A percentile compares a stretch with the other conserved stretches of the same genome.
phyloP scores from a whole-genome alignment of 2,888 invertebrate genomes.

The Agrilus biguttatus region DNA sequence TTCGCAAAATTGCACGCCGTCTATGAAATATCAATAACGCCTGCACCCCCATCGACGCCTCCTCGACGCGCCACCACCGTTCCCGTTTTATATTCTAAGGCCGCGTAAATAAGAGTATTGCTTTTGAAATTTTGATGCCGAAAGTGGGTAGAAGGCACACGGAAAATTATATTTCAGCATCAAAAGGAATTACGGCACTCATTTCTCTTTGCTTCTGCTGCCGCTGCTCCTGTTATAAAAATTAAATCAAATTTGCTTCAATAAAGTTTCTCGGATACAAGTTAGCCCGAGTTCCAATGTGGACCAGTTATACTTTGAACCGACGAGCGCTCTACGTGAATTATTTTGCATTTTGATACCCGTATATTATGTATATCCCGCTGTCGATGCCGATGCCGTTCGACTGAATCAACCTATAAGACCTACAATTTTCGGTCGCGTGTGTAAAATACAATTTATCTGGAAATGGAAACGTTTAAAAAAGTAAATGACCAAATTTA shows the following conservation, averaged over 20 bases:
- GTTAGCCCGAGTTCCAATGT: conserved; percentile 22
- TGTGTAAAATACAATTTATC: too few relatives aligned
- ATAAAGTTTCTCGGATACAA: conserved; percentile 34
- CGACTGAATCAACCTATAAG: too few relatives aligned
- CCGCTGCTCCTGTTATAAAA: conserved; percentile 27
- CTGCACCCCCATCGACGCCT: not conserved
- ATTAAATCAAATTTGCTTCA: conserved; percentile 34
- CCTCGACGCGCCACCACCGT: not conserved
- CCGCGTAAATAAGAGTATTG: conserved; percentile 9
- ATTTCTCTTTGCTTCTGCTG: conserved; percentile 23
- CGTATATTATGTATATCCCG: not conserved
- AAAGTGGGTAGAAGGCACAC: conserved; percentile 27
- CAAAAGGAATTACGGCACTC: conserved; percentile 35
- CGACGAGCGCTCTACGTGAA: conserved; percentile 1
- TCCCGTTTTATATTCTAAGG: conserved; percentile 1
- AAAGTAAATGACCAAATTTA: too few relatives aligned
- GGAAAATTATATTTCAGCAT: conserved; percentile 31
- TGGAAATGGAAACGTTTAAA: too few relatives aligned
- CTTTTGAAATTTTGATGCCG: conserved; percentile 24
- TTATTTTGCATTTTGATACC: not conserved
- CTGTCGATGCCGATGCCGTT: too few relatives aligned
- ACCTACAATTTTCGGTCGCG: too few relatives aligned
- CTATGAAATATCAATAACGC: too few relatives aligned
- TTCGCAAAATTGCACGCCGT: too few relatives aligned
- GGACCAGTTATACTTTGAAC: conserved; percentile 17